These are phyloP conservation scores for Myiotriccus ornatus DNA, from an alignment of 2,797 vertebrate genomes.

Conservation along the genomic window DNA sequence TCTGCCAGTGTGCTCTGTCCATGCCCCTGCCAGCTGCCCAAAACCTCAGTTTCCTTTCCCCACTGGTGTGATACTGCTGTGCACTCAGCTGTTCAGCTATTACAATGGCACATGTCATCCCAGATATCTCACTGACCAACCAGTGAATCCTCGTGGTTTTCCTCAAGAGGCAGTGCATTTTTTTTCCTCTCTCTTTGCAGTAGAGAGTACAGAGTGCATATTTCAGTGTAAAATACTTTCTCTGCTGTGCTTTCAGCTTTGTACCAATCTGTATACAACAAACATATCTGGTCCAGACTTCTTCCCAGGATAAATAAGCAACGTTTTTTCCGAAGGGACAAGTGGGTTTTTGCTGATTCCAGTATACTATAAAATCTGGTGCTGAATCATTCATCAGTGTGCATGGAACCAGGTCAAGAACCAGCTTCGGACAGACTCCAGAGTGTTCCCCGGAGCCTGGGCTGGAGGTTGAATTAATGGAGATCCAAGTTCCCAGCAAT, in stretches of 20 bases:
- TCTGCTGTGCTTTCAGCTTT: not conserved
- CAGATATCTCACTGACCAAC: not conserved
- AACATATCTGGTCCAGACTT: not conserved
- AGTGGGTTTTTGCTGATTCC: not conserved
- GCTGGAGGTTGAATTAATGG: not conserved
- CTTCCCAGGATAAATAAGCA: not conserved
- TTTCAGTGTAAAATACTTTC: not conserved
- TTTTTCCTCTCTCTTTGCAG: not conserved
- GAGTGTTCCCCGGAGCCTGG: not conserved
- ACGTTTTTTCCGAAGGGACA: accelerated
- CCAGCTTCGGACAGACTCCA: not conserved
- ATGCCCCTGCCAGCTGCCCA: not conserved
- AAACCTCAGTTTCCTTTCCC: not conserved
- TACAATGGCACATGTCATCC: accelerated
- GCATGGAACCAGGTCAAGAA: not conserved
- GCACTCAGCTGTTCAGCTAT: not conserved
- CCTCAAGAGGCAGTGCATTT: too few relatives aligned
- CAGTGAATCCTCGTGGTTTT: not conserved
- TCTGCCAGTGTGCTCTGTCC: not conserved
- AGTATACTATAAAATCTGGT: not conserved
- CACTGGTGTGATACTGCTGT: accelerated
- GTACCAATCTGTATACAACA: not conserved
- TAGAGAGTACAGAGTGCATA: not conserved
- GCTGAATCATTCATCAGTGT: not conserved
- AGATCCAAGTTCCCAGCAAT: not conserved